Conservation (phyloP, 1,140 invertebrate genomes). For the Anastatus disparis region DNA sequence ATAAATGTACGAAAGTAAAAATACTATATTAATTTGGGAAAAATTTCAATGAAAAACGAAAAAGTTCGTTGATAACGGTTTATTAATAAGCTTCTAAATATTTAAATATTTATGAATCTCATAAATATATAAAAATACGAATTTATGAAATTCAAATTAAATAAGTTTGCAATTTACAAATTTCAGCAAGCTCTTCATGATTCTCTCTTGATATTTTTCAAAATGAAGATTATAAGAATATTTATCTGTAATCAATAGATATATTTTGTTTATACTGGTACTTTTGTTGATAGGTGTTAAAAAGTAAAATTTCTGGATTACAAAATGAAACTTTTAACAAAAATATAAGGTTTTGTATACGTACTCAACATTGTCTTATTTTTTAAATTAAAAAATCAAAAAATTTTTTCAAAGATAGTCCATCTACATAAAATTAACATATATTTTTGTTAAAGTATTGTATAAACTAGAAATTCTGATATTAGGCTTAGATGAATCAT, state of each 20-base stretch:
- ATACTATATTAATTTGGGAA: not conserved
- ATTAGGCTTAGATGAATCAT: not conserved
- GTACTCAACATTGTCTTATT: not conserved
- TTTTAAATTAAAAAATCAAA: not conserved
- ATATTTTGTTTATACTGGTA: conserved; percentile 13
- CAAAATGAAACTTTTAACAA: conserved; percentile 2
- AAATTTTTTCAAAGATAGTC: too few species aligned
- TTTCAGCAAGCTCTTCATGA: conserved; percentile 39
- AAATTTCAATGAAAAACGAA: conserved; percentile 15
- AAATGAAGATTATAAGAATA: conserved; percentile 30
- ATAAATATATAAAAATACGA: conserved; percentile 20
- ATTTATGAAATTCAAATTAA: conserved; percentile 35
- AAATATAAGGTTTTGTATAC: too few species aligned
- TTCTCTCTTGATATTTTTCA: conserved; percentile 29
- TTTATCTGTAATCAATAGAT: conserved; percentile 26
- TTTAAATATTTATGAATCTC: conserved; percentile 32
- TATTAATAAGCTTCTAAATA: conserved; percentile 28
- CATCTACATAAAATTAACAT: too few species aligned
- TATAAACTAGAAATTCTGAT: conserved; percentile 22
- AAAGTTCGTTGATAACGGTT: not conserved
- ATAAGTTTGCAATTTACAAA: conserved; percentile 40
- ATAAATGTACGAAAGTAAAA: conserved; percentile 12
- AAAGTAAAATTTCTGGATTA: conserved; percentile 30
- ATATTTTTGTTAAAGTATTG: conserved; percentile 27
- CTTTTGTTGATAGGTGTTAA: not conserved